A percentile compares a stretch with the other conserved stretches of the same genome.
These are phyloP conservation scores for Machimus atricapillus DNA, from an alignment of 2,888 invertebrate species.

Conservation along the genomic window DNA sequence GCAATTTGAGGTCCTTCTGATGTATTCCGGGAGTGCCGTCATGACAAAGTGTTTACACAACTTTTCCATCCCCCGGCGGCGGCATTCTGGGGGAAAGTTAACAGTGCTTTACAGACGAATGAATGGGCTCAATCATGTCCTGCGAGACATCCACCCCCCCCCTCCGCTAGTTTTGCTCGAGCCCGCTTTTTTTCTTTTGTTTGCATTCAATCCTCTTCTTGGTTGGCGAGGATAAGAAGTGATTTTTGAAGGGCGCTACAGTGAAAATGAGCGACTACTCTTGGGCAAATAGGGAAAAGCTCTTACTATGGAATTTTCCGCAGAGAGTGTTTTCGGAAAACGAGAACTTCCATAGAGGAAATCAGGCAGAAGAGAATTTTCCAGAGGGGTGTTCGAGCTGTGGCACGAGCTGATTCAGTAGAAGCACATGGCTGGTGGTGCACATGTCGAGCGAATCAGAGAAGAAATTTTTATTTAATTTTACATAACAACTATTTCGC, in stretches of 20 bases:
- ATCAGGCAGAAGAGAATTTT: background rate
- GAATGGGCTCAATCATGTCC: slow-evolving; percentile 17
- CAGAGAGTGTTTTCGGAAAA: background rate
- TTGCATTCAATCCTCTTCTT: background rate
- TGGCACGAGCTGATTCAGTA: background rate
- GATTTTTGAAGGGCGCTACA: background rate
- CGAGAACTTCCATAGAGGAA: background rate
- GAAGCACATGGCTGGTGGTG: background rate
- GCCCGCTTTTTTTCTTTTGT: background rate
- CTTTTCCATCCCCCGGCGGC: slow-evolving; percentile 24
- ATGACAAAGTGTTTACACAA: slow-evolving; percentile 38
- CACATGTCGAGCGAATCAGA: background rate
- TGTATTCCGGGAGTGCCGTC: slow-evolving; percentile 5
- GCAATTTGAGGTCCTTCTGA: slow-evolving; percentile 17
- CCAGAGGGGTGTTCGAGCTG: background rate
- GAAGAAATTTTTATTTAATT: background rate
- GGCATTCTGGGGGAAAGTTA: slow-evolving; percentile 6
- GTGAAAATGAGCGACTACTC: background rate
- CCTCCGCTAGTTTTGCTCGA: background rate
- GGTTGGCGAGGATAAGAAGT: background rate
- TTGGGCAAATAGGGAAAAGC: background rate
- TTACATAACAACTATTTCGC: background rate
- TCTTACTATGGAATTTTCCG: background rate
- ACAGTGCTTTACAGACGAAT: background rate
- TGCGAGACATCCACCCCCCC: background rate